phyloP scores from a whole-genome alignment of 2,888 invertebrate species.

The Epirrita christyi region DNA sequence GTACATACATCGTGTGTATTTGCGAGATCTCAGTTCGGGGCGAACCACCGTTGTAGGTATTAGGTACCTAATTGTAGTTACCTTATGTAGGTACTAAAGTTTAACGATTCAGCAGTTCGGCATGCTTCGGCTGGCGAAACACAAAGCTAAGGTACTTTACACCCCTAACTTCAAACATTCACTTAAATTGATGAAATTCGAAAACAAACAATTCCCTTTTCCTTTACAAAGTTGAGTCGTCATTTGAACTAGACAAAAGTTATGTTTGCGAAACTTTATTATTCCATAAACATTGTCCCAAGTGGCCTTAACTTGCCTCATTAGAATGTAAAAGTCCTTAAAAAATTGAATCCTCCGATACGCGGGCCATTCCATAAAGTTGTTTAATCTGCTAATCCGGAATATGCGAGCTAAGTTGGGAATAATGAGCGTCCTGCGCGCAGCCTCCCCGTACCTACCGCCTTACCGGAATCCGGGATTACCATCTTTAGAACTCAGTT shows the following conservation, averaged over 20 bases:
- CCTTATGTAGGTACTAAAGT: no score
- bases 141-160: background rate
- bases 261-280: constrained; percentile 16
- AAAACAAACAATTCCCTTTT: constrained; percentile 10
- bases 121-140: background rate
- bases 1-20: no score
- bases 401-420: constrained; percentile 48
- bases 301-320: constrained; percentile 37
- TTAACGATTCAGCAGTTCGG: no score
- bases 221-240: background rate
- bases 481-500: constrained; percentile 26
- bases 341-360: constrained; percentile 39
- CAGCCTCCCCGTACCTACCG: constrained; percentile 6
- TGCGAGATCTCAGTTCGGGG: no score
- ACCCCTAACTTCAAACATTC: constrained; percentile 8
- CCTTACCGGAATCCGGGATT: constrained; percentile 17
- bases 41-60: no score
- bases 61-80: no score
- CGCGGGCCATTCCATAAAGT: constrained; percentile 42
- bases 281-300: constrained; percentile 12
- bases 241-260: constrained; percentile 11
- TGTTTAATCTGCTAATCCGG: constrained; percentile 52
- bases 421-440: constrained; percentile 29
- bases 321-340: constrained; percentile 19
- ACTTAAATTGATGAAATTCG: constrained; percentile 1